Evolutionary conservation across 1,140 invertebrate genomes (phyloP).

Genomic region (Steinernema khuongi): DNA sequence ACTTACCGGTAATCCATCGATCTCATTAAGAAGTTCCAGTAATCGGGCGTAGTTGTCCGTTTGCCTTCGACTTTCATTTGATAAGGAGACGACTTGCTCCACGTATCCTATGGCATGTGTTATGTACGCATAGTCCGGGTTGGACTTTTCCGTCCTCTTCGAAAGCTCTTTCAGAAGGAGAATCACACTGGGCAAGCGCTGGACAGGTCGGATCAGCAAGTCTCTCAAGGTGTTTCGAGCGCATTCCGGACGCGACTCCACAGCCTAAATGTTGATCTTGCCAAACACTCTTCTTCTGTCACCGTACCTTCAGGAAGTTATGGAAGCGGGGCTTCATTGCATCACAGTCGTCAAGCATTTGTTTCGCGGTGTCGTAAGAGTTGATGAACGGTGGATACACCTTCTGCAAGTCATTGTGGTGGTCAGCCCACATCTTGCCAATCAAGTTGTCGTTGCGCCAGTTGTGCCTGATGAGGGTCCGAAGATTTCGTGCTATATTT

Average conservation of each 20-base stretch:
- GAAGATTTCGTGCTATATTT: constrained; percentile 71
- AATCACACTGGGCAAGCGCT: constrained; percentile 87
- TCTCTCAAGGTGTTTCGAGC: constrained; percentile 87
- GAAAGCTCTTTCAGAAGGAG: constrained; percentile 85
- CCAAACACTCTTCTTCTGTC: constrained; percentile 1
- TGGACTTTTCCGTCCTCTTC: constrained; percentile 78
- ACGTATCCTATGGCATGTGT: constrained; percentile 78
- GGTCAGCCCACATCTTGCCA: constrained; percentile 35
- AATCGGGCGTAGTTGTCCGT: constrained; percentile 27
- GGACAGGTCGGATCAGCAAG: constrained; percentile 88
- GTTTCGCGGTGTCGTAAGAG: constrained; percentile 92
- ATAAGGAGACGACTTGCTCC: constrained; percentile 78
- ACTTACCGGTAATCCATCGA: constrained; percentile 38
- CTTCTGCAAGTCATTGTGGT: constrained; percentile 70
- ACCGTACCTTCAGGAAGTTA: constrained; percentile 83
- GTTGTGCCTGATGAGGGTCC: not conserved
- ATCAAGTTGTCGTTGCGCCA: not conserved
- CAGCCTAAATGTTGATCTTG: constrained; percentile 38
- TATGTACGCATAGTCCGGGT: constrained; percentile 76
- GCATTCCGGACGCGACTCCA: constrained; percentile 71
- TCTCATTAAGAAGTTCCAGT: constrained; percentile 27
- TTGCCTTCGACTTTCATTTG: constrained; percentile 28
- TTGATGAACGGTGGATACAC: constrained; percentile 96
- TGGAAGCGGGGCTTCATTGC: constrained; percentile 86
- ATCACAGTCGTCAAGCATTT: constrained; percentile 81